phyloP scores from a whole-genome alignment of 2,113 vertebrate species.

The Saccopteryx bilineata region DNA sequence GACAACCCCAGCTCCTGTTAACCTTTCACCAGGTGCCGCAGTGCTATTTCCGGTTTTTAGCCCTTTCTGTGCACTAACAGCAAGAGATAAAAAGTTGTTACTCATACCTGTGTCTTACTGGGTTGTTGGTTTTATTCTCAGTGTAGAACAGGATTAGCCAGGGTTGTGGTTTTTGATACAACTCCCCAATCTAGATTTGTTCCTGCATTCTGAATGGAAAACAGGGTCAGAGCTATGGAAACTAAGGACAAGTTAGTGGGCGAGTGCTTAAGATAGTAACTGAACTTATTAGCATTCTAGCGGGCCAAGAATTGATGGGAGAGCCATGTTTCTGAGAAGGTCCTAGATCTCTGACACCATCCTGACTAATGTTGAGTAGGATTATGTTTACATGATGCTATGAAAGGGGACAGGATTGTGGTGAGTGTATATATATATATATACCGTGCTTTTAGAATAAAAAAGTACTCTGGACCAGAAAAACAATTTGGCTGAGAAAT shows the following conservation, averaged over 20 bases:
- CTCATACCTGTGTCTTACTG: slow-evolving; percentile 78
- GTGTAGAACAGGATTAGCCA: neutral
- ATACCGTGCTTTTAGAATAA: neutral
- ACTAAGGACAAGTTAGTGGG: neutral
- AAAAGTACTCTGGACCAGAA: slow-evolving; percentile 7
- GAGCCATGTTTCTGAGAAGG: neutral
- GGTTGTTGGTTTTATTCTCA: slow-evolving; percentile 61
- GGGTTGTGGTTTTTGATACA: slow-evolving; percentile 24
- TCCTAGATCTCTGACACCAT: neutral
- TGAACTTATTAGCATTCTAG: neutral
- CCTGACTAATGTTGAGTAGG: neutral
- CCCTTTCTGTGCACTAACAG: slow-evolving; percentile 86
- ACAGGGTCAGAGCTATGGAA: neutral
- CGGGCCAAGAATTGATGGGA: neutral
- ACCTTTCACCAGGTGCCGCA: slow-evolving; percentile 77
- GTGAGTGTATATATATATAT: neutral
- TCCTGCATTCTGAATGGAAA: neutral
- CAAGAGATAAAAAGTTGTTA: slow-evolving; percentile 61
- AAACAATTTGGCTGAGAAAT: slow-evolving; percentile 42
- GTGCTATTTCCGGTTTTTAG: slow-evolving; percentile 81
- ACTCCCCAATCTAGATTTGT: neutral
- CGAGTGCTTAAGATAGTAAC: neutral
- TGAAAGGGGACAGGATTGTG: neutral
- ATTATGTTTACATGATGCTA: neutral
- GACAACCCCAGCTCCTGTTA: slow-evolving; percentile 37